Percentiles rank a stretch among this genome's conserved stretches.
Conservation (phyloP, 1,140 invertebrate genomes). For the Drosophila sproati region DNA sequence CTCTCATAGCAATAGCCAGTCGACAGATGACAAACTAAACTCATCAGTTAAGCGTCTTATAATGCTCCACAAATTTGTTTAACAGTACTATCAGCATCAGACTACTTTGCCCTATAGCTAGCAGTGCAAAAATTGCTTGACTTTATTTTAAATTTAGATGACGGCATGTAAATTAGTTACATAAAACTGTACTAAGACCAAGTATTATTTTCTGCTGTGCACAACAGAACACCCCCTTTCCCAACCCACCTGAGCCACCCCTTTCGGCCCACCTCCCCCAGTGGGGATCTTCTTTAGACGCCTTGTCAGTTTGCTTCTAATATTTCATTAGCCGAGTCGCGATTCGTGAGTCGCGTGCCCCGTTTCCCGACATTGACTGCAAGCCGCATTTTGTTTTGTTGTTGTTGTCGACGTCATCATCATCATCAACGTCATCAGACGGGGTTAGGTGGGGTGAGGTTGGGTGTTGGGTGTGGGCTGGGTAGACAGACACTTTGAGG, state of each 20-base stretch:
- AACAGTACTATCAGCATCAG: too few species aligned
- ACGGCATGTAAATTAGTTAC: too few species aligned
- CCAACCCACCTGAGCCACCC: not conserved
- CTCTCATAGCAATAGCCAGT: too few species aligned
- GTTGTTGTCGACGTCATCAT: constrained; percentile 41
- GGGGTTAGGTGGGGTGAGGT: not conserved
- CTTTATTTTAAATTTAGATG: too few species aligned
- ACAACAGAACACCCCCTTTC: not conserved
- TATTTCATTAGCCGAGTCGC: constrained; percentile 74
- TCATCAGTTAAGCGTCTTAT: too few species aligned
- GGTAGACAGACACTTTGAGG: constrained; percentile 58
- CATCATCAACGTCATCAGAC: constrained; percentile 40
- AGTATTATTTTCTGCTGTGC: too few species aligned
- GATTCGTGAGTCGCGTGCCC: constrained; percentile 64
- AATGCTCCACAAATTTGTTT: too few species aligned
- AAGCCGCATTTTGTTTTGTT: not conserved
- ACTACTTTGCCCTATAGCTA: too few species aligned
- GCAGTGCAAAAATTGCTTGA: too few species aligned
- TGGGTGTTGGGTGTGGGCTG: constrained; percentile 29
- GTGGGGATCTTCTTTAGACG: constrained; percentile 62
- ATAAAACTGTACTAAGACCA: too few species aligned
- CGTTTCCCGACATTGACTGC: not conserved
- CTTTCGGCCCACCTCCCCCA: not conserved
- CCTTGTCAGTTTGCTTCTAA: constrained; percentile 67
- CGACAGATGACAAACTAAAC: too few species aligned